Conservation (phyloP, 1,140 invertebrate species). For the Brachionus asplanchnoidis region DNA sequence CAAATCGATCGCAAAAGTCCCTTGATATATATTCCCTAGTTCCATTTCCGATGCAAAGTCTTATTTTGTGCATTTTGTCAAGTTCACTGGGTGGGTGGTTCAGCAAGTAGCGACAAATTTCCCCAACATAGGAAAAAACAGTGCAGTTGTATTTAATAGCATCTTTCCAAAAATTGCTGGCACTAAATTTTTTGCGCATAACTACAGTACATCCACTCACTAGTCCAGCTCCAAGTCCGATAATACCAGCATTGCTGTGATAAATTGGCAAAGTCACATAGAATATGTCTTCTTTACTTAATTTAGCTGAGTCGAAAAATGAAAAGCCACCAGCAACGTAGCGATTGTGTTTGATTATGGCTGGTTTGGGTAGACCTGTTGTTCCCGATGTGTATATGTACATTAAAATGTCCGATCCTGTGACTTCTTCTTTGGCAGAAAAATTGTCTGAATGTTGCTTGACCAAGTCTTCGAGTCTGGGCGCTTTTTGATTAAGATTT, state of each 20-base stretch:
- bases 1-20: conserved; percentile 83
- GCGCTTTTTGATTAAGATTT: not conserved
- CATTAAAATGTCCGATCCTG: conserved; percentile 45
- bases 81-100: conserved; percentile 72
- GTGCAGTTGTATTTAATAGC: conserved; percentile 89
- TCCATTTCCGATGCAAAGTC: conserved; percentile 90
- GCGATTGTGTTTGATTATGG: conserved; percentile 42
- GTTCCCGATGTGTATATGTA: conserved; percentile 89
- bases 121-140: conserved; percentile 79
- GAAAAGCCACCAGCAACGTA: conserved; percentile 36
- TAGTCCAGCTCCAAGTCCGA: conserved; percentile 60
- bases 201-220: conserved; percentile 77
- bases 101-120: conserved; percentile 93
- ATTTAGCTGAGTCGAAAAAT: not conserved
- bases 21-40: conserved; percentile 92
- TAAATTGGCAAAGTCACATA: conserved; percentile 87
- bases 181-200: conserved; percentile 87
- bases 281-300: conserved; percentile 64
- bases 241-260: conserved; percentile 80
- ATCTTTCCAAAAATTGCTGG: conserved; percentile 88
- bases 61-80: conserved; percentile 75
- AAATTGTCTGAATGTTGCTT: not conserved
- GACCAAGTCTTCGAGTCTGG: not conserved
- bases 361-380: conserved; percentile 75
- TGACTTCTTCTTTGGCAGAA: not conserved